These are phyloP conservation scores for Synergus laeviventris DNA, from an alignment of 2,888 invertebrate species.

Conservation along the genomic window DNA sequence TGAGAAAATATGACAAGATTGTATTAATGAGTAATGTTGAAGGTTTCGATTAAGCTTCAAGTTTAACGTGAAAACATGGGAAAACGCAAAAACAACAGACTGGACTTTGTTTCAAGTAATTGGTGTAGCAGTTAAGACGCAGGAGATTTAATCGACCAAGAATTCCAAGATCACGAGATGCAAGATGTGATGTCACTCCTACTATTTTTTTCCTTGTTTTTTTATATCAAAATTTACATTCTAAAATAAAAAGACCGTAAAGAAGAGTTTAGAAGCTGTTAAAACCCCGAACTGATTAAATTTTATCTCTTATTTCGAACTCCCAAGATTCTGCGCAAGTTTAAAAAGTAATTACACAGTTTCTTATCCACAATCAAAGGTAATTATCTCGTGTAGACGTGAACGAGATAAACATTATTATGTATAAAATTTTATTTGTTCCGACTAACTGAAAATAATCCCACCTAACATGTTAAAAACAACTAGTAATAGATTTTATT, in stretches of 20 bases:
- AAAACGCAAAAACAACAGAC: constrained; percentile 28
- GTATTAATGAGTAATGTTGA: constrained; percentile 24
- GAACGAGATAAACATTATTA: not conserved
- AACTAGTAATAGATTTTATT: not conserved
- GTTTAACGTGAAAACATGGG: constrained; percentile 21
- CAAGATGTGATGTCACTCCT: constrained; percentile 8
- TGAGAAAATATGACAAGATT: constrained; percentile 24
- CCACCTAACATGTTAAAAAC: not conserved
- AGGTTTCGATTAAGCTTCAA: constrained; percentile 27
- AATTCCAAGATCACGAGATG: constrained; percentile 29
- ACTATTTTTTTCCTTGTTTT: constrained; percentile 13
- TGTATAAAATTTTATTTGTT: constrained; percentile 14
- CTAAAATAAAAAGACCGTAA: not conserved
- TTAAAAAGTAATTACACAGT: not conserved
- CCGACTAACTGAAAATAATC: not conserved
- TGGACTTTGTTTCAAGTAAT: constrained; percentile 33
- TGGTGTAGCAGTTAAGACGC: constrained; percentile 1
- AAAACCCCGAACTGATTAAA: not conserved
- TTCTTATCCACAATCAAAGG: not conserved
- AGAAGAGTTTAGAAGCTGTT: not conserved
- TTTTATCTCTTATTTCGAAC: not conserved
- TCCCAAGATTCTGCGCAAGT: not conserved
- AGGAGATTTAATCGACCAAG: constrained; percentile 20
- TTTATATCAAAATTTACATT: not conserved
- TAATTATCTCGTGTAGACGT: not conserved